Evolutionary conservation across 2,113 vertebrate genomes (phyloP).

Genomic region (Amazona vittata): DNA sequence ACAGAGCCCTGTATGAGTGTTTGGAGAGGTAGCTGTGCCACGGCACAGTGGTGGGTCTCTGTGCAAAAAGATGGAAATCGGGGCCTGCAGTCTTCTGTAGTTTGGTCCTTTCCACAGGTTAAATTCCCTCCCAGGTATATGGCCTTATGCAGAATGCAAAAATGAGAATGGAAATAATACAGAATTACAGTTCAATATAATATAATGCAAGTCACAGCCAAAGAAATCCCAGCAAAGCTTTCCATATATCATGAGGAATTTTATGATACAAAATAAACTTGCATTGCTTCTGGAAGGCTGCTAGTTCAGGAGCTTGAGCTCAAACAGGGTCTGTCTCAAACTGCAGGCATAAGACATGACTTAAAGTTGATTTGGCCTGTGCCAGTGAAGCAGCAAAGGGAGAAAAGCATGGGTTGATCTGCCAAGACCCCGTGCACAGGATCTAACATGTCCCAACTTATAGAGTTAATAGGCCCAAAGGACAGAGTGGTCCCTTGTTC

Average conservation of each 20-base stretch:
- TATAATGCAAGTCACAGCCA: not conserved
- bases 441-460: accelerated
- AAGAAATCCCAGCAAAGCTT: not conserved
- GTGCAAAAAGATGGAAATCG: not conserved
- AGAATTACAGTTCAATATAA: not conserved
- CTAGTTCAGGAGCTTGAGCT: not conserved
- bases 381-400: not conserved
- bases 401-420: accelerated
- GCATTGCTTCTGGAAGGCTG: not conserved
- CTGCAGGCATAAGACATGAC: not conserved
- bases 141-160: not conserved
- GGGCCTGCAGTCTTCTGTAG: not conserved
- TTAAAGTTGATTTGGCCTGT: not conserved
- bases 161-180: not conserved
- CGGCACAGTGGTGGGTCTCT: not conserved
- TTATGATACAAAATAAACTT: not conserved
- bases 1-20: accelerated
- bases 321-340: not conserved
- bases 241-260: accelerated
- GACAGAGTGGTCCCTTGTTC: not conserved
- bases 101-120: accelerated
- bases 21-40: not conserved
- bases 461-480: not conserved
- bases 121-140: not conserved
- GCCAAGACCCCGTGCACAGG: accelerated